Percentiles rank a stretch among this genome's conserved stretches.
Evolutionary conservation across 2,888 invertebrate species (phyloP).

Genomic region (Drosophila neotestacea): DNA sequence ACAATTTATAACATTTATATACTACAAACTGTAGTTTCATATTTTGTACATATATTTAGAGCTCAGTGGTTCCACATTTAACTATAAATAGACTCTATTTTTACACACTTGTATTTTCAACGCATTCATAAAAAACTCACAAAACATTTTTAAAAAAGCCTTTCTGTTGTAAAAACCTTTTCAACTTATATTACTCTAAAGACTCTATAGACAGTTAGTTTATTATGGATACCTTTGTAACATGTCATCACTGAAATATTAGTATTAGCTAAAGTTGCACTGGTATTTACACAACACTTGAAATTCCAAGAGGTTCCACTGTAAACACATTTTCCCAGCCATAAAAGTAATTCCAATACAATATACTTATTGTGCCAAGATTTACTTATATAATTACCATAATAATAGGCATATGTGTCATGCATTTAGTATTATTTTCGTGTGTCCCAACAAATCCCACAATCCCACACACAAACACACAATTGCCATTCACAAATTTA

Average conservation of each 20-base stretch:
- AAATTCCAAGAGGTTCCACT: no score
- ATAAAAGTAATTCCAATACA: slow-evolving; percentile 9
- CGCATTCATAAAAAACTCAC: background rate
- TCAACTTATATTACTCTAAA: background rate
- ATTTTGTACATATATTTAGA: no score
- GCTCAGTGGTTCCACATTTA: no score
- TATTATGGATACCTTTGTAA: background rate
- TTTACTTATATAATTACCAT: slow-evolving; percentile 13
- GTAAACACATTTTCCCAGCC: slow-evolving; percentile 5
- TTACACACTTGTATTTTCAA: no score
- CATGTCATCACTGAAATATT: background rate
- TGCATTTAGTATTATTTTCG: slow-evolving; percentile 25
- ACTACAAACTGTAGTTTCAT: no score
- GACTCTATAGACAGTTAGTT: background rate
- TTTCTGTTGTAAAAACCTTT: background rate
- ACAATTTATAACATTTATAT: no score
- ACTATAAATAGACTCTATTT: no score
- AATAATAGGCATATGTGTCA: slow-evolving; percentile 34
- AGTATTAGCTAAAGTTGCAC: background rate
- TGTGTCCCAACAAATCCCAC: slow-evolving; percentile 30
- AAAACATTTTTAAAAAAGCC: no score
- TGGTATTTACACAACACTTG: background rate
- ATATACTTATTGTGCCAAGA: background rate
- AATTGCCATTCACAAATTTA: slow-evolving; percentile 43
- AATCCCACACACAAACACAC: slow-evolving; percentile 18